Conservation (phyloP, 2,888 invertebrate species). For the Ophion costatus region DNA sequence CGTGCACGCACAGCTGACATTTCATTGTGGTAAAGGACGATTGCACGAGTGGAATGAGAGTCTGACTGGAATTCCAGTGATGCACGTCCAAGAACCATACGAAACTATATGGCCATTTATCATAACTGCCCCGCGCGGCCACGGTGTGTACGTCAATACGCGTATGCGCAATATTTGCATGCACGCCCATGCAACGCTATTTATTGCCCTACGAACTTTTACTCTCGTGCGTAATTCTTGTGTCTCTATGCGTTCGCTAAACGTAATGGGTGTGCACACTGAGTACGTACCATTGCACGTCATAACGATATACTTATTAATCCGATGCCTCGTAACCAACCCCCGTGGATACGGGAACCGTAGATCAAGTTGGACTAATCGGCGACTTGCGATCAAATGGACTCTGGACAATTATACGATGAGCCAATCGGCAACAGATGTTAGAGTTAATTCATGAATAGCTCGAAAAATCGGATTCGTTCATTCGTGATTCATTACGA, state of each 20-base stretch:
- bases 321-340: slow-evolving; percentile 61
- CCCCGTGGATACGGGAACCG: slow-evolving; percentile 29
- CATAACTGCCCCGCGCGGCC: slow-evolving; percentile 63
- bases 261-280: slow-evolving; percentile 36
- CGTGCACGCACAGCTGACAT: slow-evolving; percentile 54
- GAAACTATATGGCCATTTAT: slow-evolving; percentile 65
- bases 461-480: slow-evolving; percentile 9
- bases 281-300: slow-evolving; percentile 45
- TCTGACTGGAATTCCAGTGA: slow-evolving; percentile 62
- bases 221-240: slow-evolving; percentile 33
- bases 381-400: slow-evolving; percentile 31
- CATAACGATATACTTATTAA: slow-evolving; percentile 70
- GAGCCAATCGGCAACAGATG: slow-evolving; percentile 47
- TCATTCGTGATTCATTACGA: slow-evolving; percentile 24
- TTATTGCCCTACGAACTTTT: slow-evolving; percentile 71
- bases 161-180: slow-evolving; percentile 56
- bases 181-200: slow-evolving; percentile 70
- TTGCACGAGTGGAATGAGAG: slow-evolving; percentile 61
- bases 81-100: slow-evolving; percentile 53
- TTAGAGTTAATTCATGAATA: slow-evolving; percentile 33
- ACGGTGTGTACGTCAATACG: slow-evolving; percentile 18
- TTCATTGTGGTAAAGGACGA: slow-evolving; percentile 61
- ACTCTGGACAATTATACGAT: slow-evolving; percentile 46
- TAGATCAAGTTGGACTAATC: slow-evolving; percentile 56
- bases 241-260: slow-evolving; percentile 12